These are phyloP conservation scores for Monodelphis domestica DNA, from an alignment of 2,797 vertebrate genomes.

Conservation along the genomic window DNA sequence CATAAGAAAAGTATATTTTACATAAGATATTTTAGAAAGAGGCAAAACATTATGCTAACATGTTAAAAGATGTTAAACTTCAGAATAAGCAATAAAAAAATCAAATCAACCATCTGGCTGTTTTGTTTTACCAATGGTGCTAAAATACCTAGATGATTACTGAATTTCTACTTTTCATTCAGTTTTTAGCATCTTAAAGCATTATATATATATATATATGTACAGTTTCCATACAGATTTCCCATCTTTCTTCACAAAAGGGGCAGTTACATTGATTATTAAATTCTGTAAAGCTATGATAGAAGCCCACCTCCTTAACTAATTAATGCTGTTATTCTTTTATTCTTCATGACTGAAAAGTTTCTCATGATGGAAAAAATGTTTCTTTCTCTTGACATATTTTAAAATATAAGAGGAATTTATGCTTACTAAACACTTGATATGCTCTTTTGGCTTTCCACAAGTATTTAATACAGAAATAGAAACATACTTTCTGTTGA, in stretches of 20 bases:
- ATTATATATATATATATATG: fast-evolving
- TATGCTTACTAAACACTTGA: not conserved
- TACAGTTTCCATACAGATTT: constrained; percentile 35
- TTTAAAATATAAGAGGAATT: not conserved
- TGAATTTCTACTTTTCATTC: not conserved
- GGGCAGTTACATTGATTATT: not conserved
- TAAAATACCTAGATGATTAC: not conserved
- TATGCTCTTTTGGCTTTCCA: constrained; percentile 7
- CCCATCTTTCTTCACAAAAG: constrained; percentile 8
- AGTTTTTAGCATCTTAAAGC: not conserved
- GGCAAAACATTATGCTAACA: not conserved
- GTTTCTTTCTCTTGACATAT: constrained; percentile 19
- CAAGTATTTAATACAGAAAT: constrained; percentile 11
- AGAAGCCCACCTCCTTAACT: constrained; percentile 26
- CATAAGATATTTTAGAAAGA: not conserved
- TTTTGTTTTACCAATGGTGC: not conserved
- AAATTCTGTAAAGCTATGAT: constrained; percentile 28
- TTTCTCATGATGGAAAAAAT: constrained; percentile 1
- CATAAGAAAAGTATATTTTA: not conserved
- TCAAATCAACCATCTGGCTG: not conserved
- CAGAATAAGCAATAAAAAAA: not conserved
- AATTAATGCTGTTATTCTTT: constrained; percentile 27
- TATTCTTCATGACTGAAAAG: not conserved
- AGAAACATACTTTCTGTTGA: constrained; percentile 25
- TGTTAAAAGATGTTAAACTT: not conserved